These are phyloP conservation scores for Agrilus biguttatus DNA, from an alignment of 2,888 invertebrate species.

Conservation along the genomic window DNA sequence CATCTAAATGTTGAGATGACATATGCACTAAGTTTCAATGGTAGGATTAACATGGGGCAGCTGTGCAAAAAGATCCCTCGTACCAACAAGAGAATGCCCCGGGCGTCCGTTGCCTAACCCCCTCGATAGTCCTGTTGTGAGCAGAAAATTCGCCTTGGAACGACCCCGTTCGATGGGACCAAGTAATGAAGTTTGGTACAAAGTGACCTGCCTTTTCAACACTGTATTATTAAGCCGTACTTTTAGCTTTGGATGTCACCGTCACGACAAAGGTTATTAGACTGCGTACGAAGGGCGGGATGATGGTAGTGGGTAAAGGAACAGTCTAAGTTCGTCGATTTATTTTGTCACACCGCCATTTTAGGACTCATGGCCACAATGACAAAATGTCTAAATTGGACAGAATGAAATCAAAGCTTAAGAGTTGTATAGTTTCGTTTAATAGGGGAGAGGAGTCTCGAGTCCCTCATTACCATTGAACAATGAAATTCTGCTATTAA, in stretches of 20 bases:
- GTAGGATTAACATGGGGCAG: constrained; percentile 27
- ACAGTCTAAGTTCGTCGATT: constrained; percentile 18
- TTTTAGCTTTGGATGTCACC: constrained; percentile 29
- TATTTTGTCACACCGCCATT: constrained; percentile 24
- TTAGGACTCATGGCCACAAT: constrained; percentile 22
- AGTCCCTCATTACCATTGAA: too few species aligned
- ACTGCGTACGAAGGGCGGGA: constrained; percentile 7
- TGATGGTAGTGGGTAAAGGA: constrained; percentile 8
- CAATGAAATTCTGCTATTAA: too few species aligned
- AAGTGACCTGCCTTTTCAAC: constrained; percentile 36
- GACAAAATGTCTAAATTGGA: constrained; percentile 24
- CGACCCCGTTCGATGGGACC: constrained; percentile 24
- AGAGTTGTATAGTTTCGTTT: too few species aligned
- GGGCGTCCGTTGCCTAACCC: background rate
- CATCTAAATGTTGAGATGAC: constrained; percentile 18
- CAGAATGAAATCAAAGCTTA: too few species aligned
- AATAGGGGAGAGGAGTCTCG: too few species aligned
- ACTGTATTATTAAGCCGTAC: constrained; percentile 34
- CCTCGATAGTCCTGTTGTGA: constrained; percentile 1
- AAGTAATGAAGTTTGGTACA: constrained; percentile 33
- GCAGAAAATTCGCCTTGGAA: constrained; percentile 19
- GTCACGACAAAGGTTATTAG: constrained; percentile 15
- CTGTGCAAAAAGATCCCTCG: constrained; percentile 24
- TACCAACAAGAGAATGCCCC: constrained; percentile 19
- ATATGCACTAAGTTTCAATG: constrained; percentile 30